These are phyloP conservation scores for Bolinopsis microptera DNA, from an alignment of 37 sponge, comb jelly and placozoan genomes.

Conservation along the genomic window DNA sequence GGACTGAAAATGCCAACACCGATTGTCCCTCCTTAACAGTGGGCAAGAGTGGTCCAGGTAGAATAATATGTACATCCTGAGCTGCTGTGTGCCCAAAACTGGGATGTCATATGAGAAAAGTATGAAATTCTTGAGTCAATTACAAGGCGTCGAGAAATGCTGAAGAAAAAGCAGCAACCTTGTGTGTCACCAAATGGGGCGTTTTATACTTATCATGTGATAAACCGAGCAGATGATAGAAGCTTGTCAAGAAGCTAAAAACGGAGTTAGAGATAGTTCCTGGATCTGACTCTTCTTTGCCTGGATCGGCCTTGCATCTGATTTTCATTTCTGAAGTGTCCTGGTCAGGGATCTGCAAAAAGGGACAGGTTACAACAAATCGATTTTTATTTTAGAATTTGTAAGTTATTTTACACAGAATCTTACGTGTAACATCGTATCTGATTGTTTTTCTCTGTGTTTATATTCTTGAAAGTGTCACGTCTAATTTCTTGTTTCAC, in stretches of 20 bases:
- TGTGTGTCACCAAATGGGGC: conserved; percentile 21
- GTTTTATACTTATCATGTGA: background rate
- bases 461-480: no score
- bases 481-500: no score
- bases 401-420: no score
- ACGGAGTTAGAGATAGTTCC: background rate
- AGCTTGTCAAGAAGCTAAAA: background rate
- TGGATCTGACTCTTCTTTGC: background rate
- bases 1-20: background rate
- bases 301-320: background rate
- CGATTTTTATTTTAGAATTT: no score
- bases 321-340: conserved; percentile 36
- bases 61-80: background rate
- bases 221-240: conserved; percentile 5
- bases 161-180: background rate
- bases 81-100: background rate
- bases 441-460: no score
- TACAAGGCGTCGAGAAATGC: background rate
- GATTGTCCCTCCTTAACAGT: background rate
- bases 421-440: no score
- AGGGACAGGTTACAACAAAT: conserved; percentile 51
- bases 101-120: background rate
- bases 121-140: background rate
- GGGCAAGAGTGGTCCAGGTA: background rate
- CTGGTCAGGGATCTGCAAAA: conserved; percentile 54